Percentiles rank a stretch among this genome's conserved stretches.
Conservation (phyloP, 1,140 invertebrate species). For the Drosophila biarmipes region DNA sequence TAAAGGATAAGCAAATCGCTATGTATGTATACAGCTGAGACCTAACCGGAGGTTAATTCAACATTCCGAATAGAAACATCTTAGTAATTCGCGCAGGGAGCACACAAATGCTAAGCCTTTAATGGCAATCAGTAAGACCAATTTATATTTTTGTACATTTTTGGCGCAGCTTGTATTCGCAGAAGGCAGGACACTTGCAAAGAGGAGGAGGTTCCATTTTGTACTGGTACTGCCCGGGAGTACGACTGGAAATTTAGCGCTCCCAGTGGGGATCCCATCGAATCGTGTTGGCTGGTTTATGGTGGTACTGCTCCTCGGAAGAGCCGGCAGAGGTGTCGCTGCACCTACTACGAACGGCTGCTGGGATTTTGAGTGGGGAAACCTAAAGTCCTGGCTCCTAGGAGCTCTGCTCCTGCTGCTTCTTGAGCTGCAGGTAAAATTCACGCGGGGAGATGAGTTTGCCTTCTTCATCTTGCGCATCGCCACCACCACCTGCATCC, state of each 20-base stretch:
- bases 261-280: conserved; percentile 17
- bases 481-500: conserved; percentile 11
- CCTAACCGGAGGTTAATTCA: too few species aligned
- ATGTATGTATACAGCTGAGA: too few species aligned
- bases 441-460: conserved; percentile 53
- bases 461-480: not conserved
- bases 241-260: conserved; percentile 60
- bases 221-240: conserved; percentile 5
- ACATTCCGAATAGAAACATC: not conserved
- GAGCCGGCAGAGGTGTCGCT: conserved; percentile 17
- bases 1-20: not conserved
- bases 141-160: conserved; percentile 34
- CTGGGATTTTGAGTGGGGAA: not conserved
- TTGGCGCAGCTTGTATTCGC: conserved; percentile 17
- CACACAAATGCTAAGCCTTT: conserved; percentile 32
- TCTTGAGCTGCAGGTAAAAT: conserved; percentile 48
- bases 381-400: conserved; percentile 1
- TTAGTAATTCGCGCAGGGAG: conserved; percentile 14
- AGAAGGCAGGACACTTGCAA: conserved; percentile 11
- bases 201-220: conserved; percentile 2
- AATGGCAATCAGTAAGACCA: conserved; percentile 20
- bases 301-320: not conserved
- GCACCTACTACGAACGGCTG: conserved; percentile 1
- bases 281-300: conserved; percentile 5
- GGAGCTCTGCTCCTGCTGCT: conserved; percentile 29